phyloP scores from a whole-genome alignment of 2,888 invertebrate genomes.

The Hololepta plana region DNA sequence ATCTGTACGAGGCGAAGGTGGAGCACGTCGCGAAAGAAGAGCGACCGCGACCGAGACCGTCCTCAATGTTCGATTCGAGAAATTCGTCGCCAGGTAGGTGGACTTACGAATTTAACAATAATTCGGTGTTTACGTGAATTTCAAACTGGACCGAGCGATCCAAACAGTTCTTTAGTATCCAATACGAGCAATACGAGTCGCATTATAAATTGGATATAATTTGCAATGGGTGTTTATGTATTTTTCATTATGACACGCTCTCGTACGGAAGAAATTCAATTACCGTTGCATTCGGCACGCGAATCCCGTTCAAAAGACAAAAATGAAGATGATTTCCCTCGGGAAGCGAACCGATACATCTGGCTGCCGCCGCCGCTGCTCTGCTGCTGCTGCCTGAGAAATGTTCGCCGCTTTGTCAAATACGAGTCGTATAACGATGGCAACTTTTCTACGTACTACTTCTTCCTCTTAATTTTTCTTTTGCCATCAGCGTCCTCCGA shows the following conservation, averaged over 20 bases:
- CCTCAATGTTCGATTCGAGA: conserved; percentile 51
- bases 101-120: not conserved
- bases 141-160: too few relatives aligned
- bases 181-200: not conserved
- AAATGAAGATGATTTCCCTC: conserved; percentile 17
- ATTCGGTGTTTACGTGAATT: not conserved
- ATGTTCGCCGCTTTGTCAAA: conserved; percentile 5
- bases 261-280: conserved; percentile 12
- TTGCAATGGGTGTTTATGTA: too few relatives aligned
- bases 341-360: conserved; percentile 8
- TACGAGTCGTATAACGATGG: conserved; percentile 1
- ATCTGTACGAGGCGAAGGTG: conserved; percentile 42
- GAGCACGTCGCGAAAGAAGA: conserved; percentile 52
- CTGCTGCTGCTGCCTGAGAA: too few relatives aligned
- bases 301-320: conserved; percentile 15
- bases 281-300: conserved; percentile 12
- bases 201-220: too few relatives aligned
- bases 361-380: not conserved
- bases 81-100: conserved; percentile 12
- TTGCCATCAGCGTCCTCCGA: not conserved
- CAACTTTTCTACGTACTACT: conserved; percentile 3
- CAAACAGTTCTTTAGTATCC: too few relatives aligned
- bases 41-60: conserved; percentile 53
- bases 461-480: not conserved
- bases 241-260: too few relatives aligned